Conservation (phyloP, 23 tunicate species). For the Ciona savignyi region DNA sequence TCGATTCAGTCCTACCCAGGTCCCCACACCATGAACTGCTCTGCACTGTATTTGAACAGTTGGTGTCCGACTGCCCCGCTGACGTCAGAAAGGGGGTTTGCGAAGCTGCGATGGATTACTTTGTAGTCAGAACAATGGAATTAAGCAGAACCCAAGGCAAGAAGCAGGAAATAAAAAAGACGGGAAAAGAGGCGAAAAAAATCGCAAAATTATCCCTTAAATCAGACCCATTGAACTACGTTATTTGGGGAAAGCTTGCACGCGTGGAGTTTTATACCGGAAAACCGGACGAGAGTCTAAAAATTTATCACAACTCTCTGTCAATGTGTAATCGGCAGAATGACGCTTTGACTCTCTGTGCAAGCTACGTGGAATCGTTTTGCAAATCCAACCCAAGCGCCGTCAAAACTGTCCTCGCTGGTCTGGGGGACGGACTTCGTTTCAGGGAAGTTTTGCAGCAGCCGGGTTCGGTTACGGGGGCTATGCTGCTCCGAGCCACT, state of each 20-base stretch:
- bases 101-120: no score
- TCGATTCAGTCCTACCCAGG: no score
- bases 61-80: no score
- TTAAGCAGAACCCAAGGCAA: no score
- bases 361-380: slow-evolving; percentile 4
- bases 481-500: slow-evolving; percentile 18
- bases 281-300: slow-evolving; percentile 34
- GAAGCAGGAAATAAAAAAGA: slow-evolving; percentile 22
- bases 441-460: slow-evolving; percentile 29
- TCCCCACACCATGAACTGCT: no score
- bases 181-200: slow-evolving; percentile 66
- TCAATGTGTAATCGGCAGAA: slow-evolving; percentile 32
- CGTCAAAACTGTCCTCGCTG: slow-evolving; percentile 15
- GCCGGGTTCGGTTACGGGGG: slow-evolving; percentile 19
- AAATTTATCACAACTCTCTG: slow-evolving; percentile 27
- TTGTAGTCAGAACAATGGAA: no score
- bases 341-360: slow-evolving; percentile 20
- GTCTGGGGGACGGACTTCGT: slow-evolving; percentile 39
- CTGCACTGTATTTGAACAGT: no score
- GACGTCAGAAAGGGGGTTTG: no score
- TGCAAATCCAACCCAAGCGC: slow-evolving; percentile 3
- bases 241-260: slow-evolving; percentile 58
- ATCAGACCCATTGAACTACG: slow-evolving; percentile 34
- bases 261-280: slow-evolving; percentile 36
- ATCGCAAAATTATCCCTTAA: slow-evolving; percentile 40